Conservation (phyloP, 2,888 invertebrate species). For the Diadegma fenestrale region DNA sequence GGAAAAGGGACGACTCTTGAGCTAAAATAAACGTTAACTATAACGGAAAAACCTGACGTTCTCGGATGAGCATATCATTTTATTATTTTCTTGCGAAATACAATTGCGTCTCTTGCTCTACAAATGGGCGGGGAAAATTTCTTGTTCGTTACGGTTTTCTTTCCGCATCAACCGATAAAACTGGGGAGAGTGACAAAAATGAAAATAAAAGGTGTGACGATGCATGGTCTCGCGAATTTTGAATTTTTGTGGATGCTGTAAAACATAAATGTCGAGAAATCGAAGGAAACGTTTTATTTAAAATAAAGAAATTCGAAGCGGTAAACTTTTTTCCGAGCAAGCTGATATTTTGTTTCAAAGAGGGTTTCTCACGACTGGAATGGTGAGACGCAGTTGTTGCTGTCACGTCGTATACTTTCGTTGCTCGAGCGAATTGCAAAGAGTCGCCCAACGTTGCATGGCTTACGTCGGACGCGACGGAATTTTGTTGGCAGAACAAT, state of each 20-base stretch:
- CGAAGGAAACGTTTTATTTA: conserved; percentile 54
- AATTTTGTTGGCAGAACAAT: conserved; percentile 56
- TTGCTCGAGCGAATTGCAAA: conserved; percentile 19
- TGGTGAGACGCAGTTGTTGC: conserved; percentile 25
- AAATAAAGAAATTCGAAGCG: conserved; percentile 56
- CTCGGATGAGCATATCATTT: background rate
- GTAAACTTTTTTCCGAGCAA: conserved; percentile 43
- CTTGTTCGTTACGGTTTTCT: conserved; percentile 13
- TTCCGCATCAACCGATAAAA: conserved; percentile 8
- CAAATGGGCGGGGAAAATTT: conserved; percentile 20
- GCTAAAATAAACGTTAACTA: background rate
- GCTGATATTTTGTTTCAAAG: conserved; percentile 44
- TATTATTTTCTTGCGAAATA: background rate
- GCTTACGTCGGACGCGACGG: conserved; percentile 48
- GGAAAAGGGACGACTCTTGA: background rate
- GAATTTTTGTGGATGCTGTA: conserved; percentile 12
- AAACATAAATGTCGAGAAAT: conserved; percentile 46
- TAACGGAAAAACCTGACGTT: background rate
- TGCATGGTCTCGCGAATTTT: conserved; percentile 19
- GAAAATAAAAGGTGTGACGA: conserved; percentile 10
- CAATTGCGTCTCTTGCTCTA: conserved; percentile 24
- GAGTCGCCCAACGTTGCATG: conserved; percentile 24
- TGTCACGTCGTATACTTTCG: conserved; percentile 30
- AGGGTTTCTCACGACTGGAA: conserved; percentile 32
- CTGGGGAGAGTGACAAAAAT: background rate